Percentiles rank a stretch among this genome's conserved stretches.
Conservation (phyloP, 2,113 vertebrate species). For the Lepidothrix coronata region DNA sequence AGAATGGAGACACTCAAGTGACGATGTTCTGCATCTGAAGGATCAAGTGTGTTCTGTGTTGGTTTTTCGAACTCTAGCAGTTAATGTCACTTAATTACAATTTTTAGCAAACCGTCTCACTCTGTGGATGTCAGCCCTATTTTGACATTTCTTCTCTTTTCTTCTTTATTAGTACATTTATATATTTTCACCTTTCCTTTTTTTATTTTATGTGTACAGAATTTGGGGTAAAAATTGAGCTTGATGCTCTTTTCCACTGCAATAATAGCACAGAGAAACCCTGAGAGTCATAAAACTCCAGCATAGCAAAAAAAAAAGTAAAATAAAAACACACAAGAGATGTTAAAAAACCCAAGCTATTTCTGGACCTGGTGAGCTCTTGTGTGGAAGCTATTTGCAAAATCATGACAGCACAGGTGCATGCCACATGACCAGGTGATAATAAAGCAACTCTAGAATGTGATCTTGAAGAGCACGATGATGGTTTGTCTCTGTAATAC, state of each 20-base stretch:
- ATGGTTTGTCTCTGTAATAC: constrained; percentile 54
- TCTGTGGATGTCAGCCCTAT: background rate
- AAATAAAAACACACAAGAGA: constrained; percentile 15
- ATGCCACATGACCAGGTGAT: constrained; percentile 73
- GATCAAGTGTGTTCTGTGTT: background rate
- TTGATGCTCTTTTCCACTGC: background rate
- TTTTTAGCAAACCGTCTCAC: background rate
- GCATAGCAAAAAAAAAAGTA: background rate
- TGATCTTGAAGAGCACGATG: constrained; percentile 48
- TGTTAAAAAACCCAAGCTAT: constrained; percentile 27
- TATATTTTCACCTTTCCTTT: accelerated
- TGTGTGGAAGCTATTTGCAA: constrained; percentile 39
- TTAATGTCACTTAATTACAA: background rate
- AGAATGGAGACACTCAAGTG: background rate
- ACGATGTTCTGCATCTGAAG: background rate
- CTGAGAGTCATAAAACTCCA: constrained; percentile 47
- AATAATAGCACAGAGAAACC: constrained; percentile 6
- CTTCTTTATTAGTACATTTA: background rate
- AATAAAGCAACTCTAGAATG: constrained; percentile 47
- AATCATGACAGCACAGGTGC: constrained; percentile 61
- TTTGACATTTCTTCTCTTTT: background rate
- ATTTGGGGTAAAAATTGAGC: background rate
- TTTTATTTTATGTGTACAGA: background rate
- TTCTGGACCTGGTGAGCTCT: constrained; percentile 43
- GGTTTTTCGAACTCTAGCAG: background rate